phyloP scores from a whole-genome alignment of 2,888 invertebrate species.

The Athrips mouffetella region DNA sequence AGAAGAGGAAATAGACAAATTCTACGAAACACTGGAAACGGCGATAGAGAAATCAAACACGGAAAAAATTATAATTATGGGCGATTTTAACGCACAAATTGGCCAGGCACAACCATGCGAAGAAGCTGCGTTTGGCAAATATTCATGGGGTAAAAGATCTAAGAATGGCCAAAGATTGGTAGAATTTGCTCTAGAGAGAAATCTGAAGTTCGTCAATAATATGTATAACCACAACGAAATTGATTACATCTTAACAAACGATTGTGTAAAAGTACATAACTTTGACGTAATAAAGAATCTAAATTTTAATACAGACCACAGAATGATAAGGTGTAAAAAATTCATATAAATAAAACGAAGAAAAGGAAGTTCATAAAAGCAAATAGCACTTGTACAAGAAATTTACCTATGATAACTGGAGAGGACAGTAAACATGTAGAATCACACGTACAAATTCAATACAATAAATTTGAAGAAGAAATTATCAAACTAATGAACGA shows the following conservation, averaged over 20 bases:
- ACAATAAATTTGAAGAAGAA: not conserved
- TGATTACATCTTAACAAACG: not conserved
- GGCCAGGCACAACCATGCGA: not conserved
- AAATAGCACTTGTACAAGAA: not conserved
- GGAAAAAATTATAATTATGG: not conserved
- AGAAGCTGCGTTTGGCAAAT: not conserved
- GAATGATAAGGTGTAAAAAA: not conserved
- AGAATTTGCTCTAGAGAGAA: not conserved
- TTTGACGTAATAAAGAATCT: not conserved
- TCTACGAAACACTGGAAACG: not conserved
- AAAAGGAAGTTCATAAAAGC: not conserved
- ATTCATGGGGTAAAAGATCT: not conserved
- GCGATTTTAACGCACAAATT: not conserved
- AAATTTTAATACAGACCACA: not conserved
- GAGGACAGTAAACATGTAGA: not conserved
- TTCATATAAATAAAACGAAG: not conserved
- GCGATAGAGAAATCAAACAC: not conserved
- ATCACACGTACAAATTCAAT: not conserved
- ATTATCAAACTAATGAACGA: not conserved
- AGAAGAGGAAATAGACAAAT: not conserved
- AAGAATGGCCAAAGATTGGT: not conserved
- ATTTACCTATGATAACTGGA: not conserved
- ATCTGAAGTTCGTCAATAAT: not conserved
- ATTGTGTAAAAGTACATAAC: not conserved
- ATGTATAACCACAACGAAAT: not conserved